Evolutionary conservation across 2,113 vertebrate genomes (phyloP).

Genomic region (Tamias sibiricus): DNA sequence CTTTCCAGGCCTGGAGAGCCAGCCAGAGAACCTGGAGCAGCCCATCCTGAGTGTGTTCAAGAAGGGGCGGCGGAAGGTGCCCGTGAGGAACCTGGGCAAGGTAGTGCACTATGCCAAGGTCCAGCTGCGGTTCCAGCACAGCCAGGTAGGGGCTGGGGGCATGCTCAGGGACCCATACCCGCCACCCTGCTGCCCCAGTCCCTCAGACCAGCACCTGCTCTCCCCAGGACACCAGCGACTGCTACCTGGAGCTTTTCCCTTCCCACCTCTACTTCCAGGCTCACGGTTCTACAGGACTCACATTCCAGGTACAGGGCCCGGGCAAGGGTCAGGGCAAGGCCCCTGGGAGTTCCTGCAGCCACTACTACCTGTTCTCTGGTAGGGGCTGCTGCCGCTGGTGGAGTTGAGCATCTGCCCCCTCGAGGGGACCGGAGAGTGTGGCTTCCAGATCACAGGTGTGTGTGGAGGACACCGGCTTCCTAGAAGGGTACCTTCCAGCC

Average conservation of each 20-base stretch:
- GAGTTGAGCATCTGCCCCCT: constrained; percentile 91
- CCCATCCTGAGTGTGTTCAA: constrained; percentile 86
- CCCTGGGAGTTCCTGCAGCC: not conserved
- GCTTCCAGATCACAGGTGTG: constrained; percentile 94
- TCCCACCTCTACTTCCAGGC: constrained; percentile 97
- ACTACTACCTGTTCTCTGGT: constrained; percentile 21
- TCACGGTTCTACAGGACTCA: constrained; percentile 90
- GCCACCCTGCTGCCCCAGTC: not conserved
- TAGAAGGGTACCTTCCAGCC: not conserved
- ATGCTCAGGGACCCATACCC: not conserved
- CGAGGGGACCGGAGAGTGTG: constrained; percentile 87
- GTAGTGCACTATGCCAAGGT: constrained; percentile 97
- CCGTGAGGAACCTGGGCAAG: constrained; percentile 93
- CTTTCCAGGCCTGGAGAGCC: constrained; percentile 79
- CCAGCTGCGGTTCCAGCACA: constrained; percentile 94
- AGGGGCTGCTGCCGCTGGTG: constrained; percentile 95
- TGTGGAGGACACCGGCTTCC: constrained; percentile 9
- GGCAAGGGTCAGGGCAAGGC: accelerated
- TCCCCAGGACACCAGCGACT: constrained; percentile 93
- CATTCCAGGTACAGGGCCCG: constrained; percentile 91
- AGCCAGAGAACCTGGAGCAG: constrained; percentile 92
- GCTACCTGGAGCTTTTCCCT: constrained; percentile 96
- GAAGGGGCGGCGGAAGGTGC: constrained; percentile 81
- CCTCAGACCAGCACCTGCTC: not conserved
- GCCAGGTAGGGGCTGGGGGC: constrained; percentile 86